Evolutionary conservation across 2,113 vertebrate genomes (phyloP), one percentile per base, ranked within the genome.

Genomic region (Corvus hawaiiensis): DNA sequence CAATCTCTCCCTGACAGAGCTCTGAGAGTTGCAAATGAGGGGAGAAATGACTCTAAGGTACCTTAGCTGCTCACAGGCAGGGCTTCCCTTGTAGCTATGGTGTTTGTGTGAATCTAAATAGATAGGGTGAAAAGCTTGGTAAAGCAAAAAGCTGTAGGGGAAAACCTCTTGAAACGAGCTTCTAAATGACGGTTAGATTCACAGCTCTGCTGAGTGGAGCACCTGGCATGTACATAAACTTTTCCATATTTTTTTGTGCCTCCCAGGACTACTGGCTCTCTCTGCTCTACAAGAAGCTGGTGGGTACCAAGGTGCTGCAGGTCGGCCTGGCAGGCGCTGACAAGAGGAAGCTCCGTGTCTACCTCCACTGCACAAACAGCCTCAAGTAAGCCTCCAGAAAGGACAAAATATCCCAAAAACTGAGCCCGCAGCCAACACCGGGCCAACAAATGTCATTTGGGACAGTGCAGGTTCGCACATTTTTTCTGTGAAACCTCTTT

Each of bases 231-330:
- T 30, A 41, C n/a, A 23, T 17, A 35, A 92, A 37, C 5, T 13
- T 33, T 94, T 30, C 71, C 1, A 1, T 26, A 17, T 90, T 37
- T 1, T 79, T 96, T 75, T 87, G 8, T 94, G 61, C 67, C 39
- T 72, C 39, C 61, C 61, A 96, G 99, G 99, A 99, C 95, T 99
- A 99, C 33, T 99, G 99, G 99, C 97, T 99, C 4, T 99, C 99
- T 1, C 94, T 99, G 51, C 96, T 99, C 43, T 99, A 99, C 93
- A 99, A 99, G 98, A 98, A 97, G 41, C 98, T 99, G 20, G 99
- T 99, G 24, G 99, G 99, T 61, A 97, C 97, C 46, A 98, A 97
- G 49, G 99, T 99, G 66, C 89, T 99, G 81, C 95, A 90, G 21
- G 94, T 97, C 1, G 24, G 73, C 24, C 91, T 97, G 78, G 68